Percentiles rank a stretch among this genome's conserved stretches.
phyloP scores from a whole-genome alignment of 2,888 invertebrate genomes.

The Drosophila hamatofila region DNA sequence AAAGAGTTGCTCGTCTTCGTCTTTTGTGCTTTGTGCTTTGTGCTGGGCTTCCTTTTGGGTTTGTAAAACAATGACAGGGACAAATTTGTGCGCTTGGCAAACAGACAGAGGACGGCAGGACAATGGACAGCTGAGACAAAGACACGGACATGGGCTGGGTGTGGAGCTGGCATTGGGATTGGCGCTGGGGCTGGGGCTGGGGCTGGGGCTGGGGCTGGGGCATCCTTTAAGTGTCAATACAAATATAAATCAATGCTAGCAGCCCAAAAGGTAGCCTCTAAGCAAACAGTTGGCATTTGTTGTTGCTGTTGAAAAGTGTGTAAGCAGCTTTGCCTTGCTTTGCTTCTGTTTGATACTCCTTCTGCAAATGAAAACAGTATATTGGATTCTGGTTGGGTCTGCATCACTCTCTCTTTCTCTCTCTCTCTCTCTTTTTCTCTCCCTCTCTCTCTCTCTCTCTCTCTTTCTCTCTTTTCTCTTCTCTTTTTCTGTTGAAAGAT shows the following conservation, averaged over 20 bases:
- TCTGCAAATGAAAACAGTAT: not conserved
- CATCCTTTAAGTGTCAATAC: conserved; percentile 70
- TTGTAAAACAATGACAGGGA: conserved; percentile 76
- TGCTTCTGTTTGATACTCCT: not conserved
- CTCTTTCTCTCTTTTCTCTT: too few species aligned
- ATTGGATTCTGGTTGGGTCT: too few species aligned
- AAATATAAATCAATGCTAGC: conserved; percentile 74
- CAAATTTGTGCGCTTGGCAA: conserved; percentile 66
- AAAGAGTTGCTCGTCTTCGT: conserved; percentile 29
- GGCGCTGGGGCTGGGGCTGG: too few species aligned
- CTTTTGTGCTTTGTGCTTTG: not conserved
- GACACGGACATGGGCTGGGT: not conserved
- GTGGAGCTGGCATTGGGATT: not conserved
- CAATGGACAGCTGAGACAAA: conserved; percentile 25
- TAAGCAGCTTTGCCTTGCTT: conserved; percentile 30
- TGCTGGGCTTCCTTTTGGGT: conserved; percentile 38
- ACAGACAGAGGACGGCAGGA: conserved; percentile 31
- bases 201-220: not conserved
- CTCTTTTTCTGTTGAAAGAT: too few species aligned
- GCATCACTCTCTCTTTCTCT: too few species aligned
- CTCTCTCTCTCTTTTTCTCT: too few species aligned
- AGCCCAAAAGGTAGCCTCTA: conserved; percentile 58
- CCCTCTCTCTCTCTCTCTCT: too few species aligned
- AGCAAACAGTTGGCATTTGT: conserved; percentile 27
- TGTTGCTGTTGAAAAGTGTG: conserved; percentile 24